Percentiles rank a stretch among this genome's conserved stretches.
phyloP scores from a whole-genome alignment of 2,113 vertebrate genomes.

The Larimichthys polyactis region DNA sequence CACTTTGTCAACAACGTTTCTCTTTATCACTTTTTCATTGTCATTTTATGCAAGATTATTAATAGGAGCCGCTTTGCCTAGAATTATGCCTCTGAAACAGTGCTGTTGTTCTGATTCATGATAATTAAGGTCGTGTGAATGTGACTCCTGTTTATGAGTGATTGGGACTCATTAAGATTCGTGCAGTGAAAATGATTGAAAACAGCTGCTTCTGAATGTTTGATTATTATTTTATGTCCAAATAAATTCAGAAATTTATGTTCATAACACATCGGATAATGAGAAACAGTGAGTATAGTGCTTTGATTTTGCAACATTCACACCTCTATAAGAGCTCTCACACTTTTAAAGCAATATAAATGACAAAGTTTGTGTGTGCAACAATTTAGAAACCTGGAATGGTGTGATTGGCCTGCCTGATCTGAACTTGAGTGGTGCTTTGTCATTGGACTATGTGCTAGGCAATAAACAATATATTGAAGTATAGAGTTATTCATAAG shows the following conservation, averaged over 20 bases:
- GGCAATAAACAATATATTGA: too few relatives aligned
- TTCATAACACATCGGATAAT: neutral
- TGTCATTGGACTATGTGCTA: too few relatives aligned
- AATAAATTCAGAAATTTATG: neutral
- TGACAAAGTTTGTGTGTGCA: too few relatives aligned
- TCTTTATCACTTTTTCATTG: slow-evolving; percentile 13
- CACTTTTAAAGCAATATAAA: neutral
- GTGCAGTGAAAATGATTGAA: neutral
- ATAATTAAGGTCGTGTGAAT: slow-evolving; percentile 16
- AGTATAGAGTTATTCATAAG: too few relatives aligned
- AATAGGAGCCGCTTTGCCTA: neutral
- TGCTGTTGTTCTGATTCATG: neutral
- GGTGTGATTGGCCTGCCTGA: too few relatives aligned
- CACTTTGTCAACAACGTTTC: neutral
- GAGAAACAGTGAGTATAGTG: neutral
- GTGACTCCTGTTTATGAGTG: slow-evolving; percentile 25
- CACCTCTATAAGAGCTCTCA: slow-evolving; percentile 1
- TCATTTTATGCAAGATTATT: neutral
- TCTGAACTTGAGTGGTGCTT: too few relatives aligned
- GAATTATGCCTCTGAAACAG: neutral
- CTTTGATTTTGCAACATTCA: slow-evolving; percentile 1
- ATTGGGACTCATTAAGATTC: slow-evolving; percentile 9
- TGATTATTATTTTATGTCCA: slow-evolving; percentile 22
- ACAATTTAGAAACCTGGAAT: too few relatives aligned
- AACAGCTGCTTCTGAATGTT: slow-evolving; percentile 26